Evolutionary conservation across 2,113 vertebrate genomes (phyloP).

Genomic region (Xyrauchen texanus): DNA sequence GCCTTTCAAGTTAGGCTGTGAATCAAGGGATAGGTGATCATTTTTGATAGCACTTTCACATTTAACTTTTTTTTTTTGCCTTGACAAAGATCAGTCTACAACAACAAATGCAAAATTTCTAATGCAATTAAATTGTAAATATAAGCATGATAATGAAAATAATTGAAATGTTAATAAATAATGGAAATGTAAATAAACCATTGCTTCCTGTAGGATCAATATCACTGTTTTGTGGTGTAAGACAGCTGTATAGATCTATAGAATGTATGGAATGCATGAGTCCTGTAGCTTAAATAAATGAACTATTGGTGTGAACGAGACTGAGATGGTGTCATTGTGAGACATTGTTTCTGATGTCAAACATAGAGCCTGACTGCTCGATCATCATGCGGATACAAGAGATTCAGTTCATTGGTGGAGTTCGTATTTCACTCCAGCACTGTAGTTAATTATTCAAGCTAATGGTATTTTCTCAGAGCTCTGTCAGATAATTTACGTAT

Average conservation of each 20-base stretch:
- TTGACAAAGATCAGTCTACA: no score
- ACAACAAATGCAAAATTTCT: no score
- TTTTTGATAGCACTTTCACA: no score
- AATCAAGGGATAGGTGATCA: no score
- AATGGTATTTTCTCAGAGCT: constrained; percentile 27
- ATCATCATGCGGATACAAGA: constrained; percentile 30
- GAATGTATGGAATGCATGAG: not conserved
- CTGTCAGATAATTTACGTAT: constrained; percentile 30
- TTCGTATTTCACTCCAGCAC: constrained; percentile 15
- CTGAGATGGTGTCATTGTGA: constrained; percentile 35
- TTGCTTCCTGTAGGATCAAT: not conserved
- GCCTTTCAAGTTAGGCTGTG: no score
- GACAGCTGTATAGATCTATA: constrained; percentile 21
- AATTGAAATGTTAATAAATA: no score
- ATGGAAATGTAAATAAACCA: no score
- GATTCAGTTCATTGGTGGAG: constrained; percentile 3
- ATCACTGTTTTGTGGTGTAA: constrained; percentile 4
- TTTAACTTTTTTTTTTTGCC: no score
- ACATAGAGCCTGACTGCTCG: not conserved
- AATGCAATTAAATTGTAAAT: no score
- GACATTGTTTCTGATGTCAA: no score
- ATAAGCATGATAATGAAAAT: no score
- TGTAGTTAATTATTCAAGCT: constrained; percentile 34
- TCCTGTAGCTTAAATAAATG: not conserved
- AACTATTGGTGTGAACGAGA: not conserved